Evolutionary conservation across 1,140 invertebrate genomes (phyloP).

Genomic region (Acromyrmex echinatior): DNA sequence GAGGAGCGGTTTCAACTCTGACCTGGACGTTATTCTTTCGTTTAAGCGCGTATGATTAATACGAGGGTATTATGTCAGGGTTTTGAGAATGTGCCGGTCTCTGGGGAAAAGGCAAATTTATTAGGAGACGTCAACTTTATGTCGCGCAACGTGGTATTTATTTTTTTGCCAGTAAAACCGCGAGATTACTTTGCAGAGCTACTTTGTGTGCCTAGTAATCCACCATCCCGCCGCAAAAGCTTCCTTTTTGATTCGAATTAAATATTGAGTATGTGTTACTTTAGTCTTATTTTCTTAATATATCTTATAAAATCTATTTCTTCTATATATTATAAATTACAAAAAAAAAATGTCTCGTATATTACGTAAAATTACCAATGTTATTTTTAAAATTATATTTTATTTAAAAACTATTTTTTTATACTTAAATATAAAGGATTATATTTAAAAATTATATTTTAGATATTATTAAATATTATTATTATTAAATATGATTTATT

Average conservation of each 20-base stretch:
- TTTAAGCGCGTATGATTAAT: slow-evolving; percentile 52
- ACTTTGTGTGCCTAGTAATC: slow-evolving; percentile 12
- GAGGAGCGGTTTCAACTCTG: slow-evolving; percentile 36
- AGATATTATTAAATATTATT: neutral
- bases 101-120: slow-evolving; percentile 33
- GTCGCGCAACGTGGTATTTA: slow-evolving; percentile 42
- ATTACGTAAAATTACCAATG: neutral
- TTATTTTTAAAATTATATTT: neutral
- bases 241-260: neutral
- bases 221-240: neutral
- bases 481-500: neutral
- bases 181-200: slow-evolving; percentile 14
- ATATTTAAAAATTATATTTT: neutral
- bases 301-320: neutral
- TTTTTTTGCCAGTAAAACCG: slow-evolving; percentile 27
- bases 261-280: neutral
- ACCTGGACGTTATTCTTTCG: slow-evolving; percentile 44
- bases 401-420: no score
- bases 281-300: neutral
- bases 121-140: slow-evolving; percentile 43
- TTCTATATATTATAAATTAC: neutral
- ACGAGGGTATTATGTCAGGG: slow-evolving; percentile 34
- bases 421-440: no score
- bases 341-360: neutral
- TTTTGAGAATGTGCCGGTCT: slow-evolving; percentile 27